Conservation (phyloP, 2,113 vertebrate genomes). For the Malaclemys terrapin region DNA sequence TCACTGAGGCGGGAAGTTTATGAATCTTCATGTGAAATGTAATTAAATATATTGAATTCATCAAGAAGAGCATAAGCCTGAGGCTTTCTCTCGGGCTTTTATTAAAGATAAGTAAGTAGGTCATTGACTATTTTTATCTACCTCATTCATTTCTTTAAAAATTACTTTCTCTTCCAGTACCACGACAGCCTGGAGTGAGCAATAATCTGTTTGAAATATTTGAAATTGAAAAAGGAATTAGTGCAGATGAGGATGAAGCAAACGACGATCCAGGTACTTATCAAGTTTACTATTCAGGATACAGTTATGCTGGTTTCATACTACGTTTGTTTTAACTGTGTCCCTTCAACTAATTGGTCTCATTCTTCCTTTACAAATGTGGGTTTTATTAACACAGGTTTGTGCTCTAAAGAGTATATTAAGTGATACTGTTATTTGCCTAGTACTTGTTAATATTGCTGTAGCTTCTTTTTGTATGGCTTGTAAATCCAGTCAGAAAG, state of each 20-base stretch:
- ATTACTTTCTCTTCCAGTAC: slow-evolving; percentile 82
- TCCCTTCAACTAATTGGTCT: neutral
- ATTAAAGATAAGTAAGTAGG: slow-evolving; percentile 24
- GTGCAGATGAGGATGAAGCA: slow-evolving; percentile 87
- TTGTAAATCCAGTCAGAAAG: neutral
- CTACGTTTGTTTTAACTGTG: neutral
- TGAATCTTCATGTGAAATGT: neutral
- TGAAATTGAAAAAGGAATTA: slow-evolving; percentile 95
- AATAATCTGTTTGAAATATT: slow-evolving; percentile 88
- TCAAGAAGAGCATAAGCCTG: neutral
- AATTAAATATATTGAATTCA: slow-evolving; percentile 42
- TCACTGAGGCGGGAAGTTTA: neutral
- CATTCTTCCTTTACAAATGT: neutral
- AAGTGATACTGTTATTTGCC: no score
- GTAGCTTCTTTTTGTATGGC: neutral
- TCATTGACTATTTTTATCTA: slow-evolving; percentile 12
- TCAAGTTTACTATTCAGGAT: neutral
- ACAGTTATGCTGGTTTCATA: neutral
- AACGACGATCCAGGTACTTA: slow-evolving; percentile 93
- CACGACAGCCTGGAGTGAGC: slow-evolving; percentile 88
- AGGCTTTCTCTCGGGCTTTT: neutral
- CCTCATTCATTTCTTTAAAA: slow-evolving; percentile 5
- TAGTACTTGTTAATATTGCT: neutral
- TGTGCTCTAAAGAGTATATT: neutral
- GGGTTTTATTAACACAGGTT: neutral